phyloP scores from a whole-genome alignment of 1,140 invertebrate genomes.

The Meloidogyne floridensis region DNA sequence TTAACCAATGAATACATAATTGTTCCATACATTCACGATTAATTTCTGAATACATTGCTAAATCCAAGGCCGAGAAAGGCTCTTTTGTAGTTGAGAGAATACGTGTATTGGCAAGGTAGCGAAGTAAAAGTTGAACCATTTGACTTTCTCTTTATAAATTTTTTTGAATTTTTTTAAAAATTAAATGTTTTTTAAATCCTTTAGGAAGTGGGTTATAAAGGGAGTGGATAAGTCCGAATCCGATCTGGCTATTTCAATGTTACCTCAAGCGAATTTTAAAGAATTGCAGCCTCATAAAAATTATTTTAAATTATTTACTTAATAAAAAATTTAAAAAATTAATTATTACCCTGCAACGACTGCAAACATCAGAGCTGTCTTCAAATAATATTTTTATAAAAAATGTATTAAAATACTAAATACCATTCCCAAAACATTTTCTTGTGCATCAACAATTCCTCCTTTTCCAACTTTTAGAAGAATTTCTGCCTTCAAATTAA shows the following conservation, averaged over 20 bases:
- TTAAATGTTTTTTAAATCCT: too few relatives aligned
- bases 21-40: not conserved
- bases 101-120: slow-evolving; percentile 23
- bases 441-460: slow-evolving; percentile 31
- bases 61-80: slow-evolving; percentile 33
- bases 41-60: slow-evolving; percentile 32
- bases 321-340: not conserved
- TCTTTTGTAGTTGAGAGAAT: slow-evolving; percentile 40
- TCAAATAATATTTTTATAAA: not conserved
- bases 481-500: slow-evolving; percentile 1
- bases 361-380: slow-evolving; percentile 36
- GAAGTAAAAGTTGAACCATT: slow-evolving; percentile 36
- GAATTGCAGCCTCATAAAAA: not conserved
- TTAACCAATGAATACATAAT: slow-evolving; percentile 13
- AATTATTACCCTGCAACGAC: slow-evolving; percentile 27
- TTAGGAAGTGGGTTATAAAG: too few relatives aligned
- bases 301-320: not conserved
- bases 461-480: not conserved
- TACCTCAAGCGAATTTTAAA: too few relatives aligned
- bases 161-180: not conserved
- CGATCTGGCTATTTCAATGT: too few relatives aligned
- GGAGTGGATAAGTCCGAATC: too few relatives aligned
- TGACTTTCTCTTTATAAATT: slow-evolving; percentile 30
- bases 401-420: not conserved
- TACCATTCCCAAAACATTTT: slow-evolving; percentile 35